Base-by-base conservation (phyloP, 2,797 vertebrate species). In the Oryzias dopingdopingensis region DNA sequence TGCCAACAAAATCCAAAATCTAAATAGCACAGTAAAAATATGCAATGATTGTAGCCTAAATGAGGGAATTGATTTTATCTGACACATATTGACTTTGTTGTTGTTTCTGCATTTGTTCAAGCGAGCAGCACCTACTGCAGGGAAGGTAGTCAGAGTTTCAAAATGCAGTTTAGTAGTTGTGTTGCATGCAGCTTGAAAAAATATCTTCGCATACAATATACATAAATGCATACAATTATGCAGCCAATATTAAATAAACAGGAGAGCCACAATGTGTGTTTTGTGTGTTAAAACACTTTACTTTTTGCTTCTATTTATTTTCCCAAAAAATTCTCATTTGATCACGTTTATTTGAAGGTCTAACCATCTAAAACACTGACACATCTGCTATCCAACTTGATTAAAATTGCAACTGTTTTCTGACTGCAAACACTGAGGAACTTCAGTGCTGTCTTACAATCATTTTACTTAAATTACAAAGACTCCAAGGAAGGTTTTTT, bases 61-160 rank as follows among this genome's bases (percentile, higher is more conserved):
- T 82, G 67, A 79, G 72, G 57, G 50, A n/a, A 81, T 81, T 68
- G 75, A 82, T 79, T 85, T 81, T 72, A 72, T 76, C 68, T 74
- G 72, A 74, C 72, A 66, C 44, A 52, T 70, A 84, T 73, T 79
- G 72, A 83, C 58, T 57, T 59, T 13, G 50, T 62, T 62, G 65
- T 72, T 70, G 71, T 77, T 75, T 72, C 59, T 73, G 76, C 66
- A 75, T 77, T 76, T 78, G 55, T 57, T 60, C 45, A 0, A 42
- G 50, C 52, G 67, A 72, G 70, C 59, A 69, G 57, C n/a, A 56
- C 37, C 8, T 4, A 61, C 55, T 65, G 41, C 52, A 50, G 58
- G 42, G 56, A 60, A 20, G 42, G 63, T 52, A 64, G 43, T 57
- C 15, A 13, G 1, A 10, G 56, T 56, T 55, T 65, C n/a, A 40